A percentile compares a stretch with the other conserved stretches of the same genome.
These are phyloP conservation scores for Pogonomyrmex californicus DNA, from an alignment of 1,140 invertebrate genomes.

Conservation along the genomic window DNA sequence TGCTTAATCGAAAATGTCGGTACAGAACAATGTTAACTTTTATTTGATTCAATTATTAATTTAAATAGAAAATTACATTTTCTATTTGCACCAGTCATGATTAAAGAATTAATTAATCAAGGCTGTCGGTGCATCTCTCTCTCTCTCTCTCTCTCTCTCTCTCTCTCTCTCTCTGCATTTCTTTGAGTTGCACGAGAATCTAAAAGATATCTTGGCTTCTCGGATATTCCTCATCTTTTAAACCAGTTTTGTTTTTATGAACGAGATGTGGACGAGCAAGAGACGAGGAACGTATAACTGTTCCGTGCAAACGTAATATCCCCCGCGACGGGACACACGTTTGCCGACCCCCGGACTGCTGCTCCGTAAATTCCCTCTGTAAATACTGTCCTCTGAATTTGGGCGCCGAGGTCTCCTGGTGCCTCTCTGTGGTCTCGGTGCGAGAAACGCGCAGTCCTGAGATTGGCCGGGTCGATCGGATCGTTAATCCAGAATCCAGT, in stretches of 20 bases:
- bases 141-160: too few relatives aligned
- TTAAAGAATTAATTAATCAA: conserved; percentile 26
- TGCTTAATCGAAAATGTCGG: background rate
- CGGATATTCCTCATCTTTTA: background rate
- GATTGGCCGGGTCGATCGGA: conserved; percentile 72
- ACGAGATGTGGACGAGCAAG: background rate
- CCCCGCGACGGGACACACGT: background rate
- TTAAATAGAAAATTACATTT: conserved; percentile 12
- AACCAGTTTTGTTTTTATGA: background rate
- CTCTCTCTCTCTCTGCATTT: background rate
- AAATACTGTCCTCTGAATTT: conserved; percentile 76
- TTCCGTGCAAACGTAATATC: conserved; percentile 19
- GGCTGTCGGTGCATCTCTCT: background rate
- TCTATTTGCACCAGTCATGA: background rate
- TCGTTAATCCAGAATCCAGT: conserved; percentile 77
- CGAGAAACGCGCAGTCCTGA: conserved; percentile 67
- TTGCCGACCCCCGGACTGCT: conserved; percentile 5
- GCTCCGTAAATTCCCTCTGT: conserved; percentile 65
- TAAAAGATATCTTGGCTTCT: background rate
- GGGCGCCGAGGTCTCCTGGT: conserved; percentile 66
- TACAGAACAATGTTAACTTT: background rate
- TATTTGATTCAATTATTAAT: background rate
- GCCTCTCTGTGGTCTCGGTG: conserved; percentile 73
- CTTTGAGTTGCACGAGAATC: background rate
- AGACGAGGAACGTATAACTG: background rate